Percentiles rank a stretch among this genome's conserved stretches.
phyloP scores from a whole-genome alignment of 2,113 vertebrate species.

The Apteryx owenii region DNA sequence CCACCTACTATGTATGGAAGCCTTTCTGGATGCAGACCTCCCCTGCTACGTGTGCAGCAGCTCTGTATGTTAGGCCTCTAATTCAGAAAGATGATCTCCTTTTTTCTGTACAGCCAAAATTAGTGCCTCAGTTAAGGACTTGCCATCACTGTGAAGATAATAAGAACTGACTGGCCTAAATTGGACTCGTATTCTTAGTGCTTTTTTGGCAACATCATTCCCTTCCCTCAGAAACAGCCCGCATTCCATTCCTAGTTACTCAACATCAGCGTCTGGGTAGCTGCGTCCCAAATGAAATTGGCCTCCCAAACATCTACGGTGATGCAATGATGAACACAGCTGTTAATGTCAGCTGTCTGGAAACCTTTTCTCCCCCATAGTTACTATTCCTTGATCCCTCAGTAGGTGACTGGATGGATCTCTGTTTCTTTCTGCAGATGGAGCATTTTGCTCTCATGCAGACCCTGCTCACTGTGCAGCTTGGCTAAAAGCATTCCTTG shows the following conservation, averaged over 20 bases:
- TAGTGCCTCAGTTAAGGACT: background rate
- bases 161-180: conserved; percentile 58
- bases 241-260: conserved; percentile 10
- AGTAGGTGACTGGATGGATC: background rate
- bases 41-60: background rate
- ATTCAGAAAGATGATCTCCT: background rate
- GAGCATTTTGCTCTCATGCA: background rate
- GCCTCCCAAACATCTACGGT: background rate
- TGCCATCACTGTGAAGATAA: conserved; percentile 43
- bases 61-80: background rate
- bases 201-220: conserved; percentile 6
- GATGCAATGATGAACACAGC: background rate
- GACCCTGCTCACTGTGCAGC: background rate
- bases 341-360: background rate
- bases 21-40: background rate
- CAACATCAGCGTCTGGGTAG: rapidly evolving
- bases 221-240: conserved; percentile 25
- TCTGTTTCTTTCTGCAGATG: background rate
- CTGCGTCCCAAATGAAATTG: background rate
- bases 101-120: background rate
- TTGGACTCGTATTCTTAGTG: conserved; percentile 35
- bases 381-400: background rate
- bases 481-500: background rate
- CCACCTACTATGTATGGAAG: background rate
- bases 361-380: background rate